Conservation (phyloP, 2,888 invertebrate genomes). For the Trachelus stipa region DNA sequence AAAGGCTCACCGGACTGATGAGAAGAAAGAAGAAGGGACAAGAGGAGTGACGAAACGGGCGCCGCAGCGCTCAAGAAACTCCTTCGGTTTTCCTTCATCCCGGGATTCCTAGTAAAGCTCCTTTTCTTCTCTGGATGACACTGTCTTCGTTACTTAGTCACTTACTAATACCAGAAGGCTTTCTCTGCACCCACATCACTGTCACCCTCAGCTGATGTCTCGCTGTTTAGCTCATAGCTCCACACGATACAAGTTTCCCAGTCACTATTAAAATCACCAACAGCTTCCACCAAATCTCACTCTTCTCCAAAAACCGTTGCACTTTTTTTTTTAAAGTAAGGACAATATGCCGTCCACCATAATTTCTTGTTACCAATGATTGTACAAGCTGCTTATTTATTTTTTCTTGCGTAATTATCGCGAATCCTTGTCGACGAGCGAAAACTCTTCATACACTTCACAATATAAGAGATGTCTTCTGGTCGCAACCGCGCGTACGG, state of each 20-base stretch:
- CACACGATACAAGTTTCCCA: too few species aligned
- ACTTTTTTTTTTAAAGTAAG: neutral
- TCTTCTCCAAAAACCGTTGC: neutral
- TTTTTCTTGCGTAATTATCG: neutral
- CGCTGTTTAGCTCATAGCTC: neutral
- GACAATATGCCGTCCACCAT: neutral
- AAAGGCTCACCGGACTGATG: conserved; percentile 55
- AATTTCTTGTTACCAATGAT: neutral
- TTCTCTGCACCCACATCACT: conserved; percentile 22
- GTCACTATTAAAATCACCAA: neutral
- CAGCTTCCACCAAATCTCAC: neutral
- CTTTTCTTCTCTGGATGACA: neutral
- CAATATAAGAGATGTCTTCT: neutral
- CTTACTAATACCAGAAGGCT: conserved; percentile 1
- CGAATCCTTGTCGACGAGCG: neutral
- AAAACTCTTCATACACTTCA: neutral
- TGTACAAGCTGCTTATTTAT: neutral
- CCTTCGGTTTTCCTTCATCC: conserved; percentile 54
- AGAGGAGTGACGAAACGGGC: conserved; percentile 45
- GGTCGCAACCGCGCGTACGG: neutral
- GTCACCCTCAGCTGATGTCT: conserved; percentile 4
- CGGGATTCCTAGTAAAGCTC: conserved; percentile 26
- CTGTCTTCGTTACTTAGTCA: conserved; percentile 1
- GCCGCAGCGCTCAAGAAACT: conserved; percentile 51
- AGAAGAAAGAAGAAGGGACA: conserved; percentile 21